Base-by-base conservation (phyloP, 2,113 vertebrate species). In the Megalops atlanticus region DNA sequence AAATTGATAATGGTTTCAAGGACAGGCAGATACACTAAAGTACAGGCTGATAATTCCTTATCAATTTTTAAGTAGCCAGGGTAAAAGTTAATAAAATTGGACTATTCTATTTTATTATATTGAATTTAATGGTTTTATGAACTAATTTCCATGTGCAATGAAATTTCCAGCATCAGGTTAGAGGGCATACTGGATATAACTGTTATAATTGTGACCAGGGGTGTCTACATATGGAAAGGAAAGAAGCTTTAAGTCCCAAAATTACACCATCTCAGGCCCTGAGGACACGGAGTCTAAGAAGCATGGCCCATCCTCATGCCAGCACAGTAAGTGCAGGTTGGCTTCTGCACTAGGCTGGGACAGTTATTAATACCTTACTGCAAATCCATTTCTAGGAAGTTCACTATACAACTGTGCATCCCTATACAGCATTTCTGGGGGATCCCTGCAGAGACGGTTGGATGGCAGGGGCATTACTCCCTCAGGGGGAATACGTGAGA, bases 101-200 rank as follows among this genome's bases (percentile, higher is more conserved):
- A 64, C 58, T 64, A 31, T 31, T 64, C 10, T n/a, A 64, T 27
- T 64, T n/a, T 45, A 10, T 45, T 45, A n/a, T n/a, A n/a, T 45
- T 45, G 6, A 10, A 45, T 45, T 45, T 45, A 10, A 45, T 45
- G 43, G 14, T 64, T 64, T 64, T 64, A 64, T 64, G 24, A 21
- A 64, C n/a, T 64, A 24, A 64, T 64, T 64, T 64, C 31, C n/a
- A 64, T 64, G 58, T 64, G 21, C 31, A 64, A 64, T 64, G 58
- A 64, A 64, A 64, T 64, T 21, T 64, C 24, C 58, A 64, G 58
- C 31, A 64, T 64, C 24, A 15, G 58, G 58, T 64, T 31, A 64
- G 24, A 64, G 58, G 58, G 58, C 58, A 64, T 24, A 31, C 58
- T n/a, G 10, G 58, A 64, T 64, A 64, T n/a, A n/a, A 1, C 31